Evolutionary conservation across 2,888 invertebrate genomes (phyloP).

Genomic region (Drosophila hamatofila): DNA sequence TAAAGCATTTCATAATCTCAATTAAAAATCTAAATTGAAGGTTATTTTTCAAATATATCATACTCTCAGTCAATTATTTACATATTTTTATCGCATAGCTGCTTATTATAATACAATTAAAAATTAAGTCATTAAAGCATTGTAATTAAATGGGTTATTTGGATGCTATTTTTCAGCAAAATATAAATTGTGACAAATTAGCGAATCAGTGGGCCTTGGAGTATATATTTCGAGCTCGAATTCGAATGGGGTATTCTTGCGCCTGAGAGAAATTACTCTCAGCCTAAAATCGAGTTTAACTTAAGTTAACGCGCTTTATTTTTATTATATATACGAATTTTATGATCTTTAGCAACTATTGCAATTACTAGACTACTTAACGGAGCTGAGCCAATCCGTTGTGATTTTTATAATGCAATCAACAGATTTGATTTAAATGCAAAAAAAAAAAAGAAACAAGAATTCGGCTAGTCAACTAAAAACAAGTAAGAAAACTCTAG

Average conservation of each 20-base stretch:
- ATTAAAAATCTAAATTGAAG: not conserved
- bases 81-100: not conserved
- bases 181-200: slow-evolving; percentile 10
- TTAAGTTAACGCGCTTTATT: not conserved
- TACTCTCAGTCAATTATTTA: not conserved
- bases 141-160: slow-evolving; percentile 7
- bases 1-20: not conserved
- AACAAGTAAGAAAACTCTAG: no score
- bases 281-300: not conserved
- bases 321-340: not conserved
- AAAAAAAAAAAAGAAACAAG: slow-evolving; percentile 20
- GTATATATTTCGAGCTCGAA: not conserved
- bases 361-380: slow-evolving; percentile 3
- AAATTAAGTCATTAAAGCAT: slow-evolving; percentile 9
- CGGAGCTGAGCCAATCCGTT: not conserved
- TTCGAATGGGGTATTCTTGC: not conserved
- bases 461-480: slow-evolving; percentile 18
- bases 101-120: not conserved
- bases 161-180: slow-evolving; percentile 1
- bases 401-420: slow-evolving; percentile 12
- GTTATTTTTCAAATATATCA: not conserved
- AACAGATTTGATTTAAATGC: slow-evolving; percentile 37
- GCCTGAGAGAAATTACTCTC: not conserved
- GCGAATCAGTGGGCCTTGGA: not conserved
- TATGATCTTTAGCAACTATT: not conserved